phyloP scores from a whole-genome alignment of 2,888 invertebrate species.

The Hypolimnas misippus region DNA sequence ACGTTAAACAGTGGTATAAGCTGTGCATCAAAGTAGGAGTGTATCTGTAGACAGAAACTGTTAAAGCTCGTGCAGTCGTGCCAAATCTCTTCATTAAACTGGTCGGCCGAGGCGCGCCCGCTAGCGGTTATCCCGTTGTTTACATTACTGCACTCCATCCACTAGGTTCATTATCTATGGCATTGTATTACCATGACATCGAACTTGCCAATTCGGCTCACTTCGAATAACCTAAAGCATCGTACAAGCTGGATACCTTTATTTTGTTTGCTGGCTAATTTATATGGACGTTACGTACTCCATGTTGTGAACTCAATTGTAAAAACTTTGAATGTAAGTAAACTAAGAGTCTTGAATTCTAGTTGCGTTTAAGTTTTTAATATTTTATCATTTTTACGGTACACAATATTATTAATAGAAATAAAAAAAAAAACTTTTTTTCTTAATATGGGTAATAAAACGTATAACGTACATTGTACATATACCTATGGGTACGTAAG shows the following conservation, averaged over 20 bases:
- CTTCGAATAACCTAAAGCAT: conserved; percentile 30
- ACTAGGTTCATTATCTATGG: conserved; percentile 43
- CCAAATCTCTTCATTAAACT: conserved; percentile 82
- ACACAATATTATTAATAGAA: too few species aligned
- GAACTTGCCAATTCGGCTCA: conserved; percentile 43
- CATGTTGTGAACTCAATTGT: not conserved
- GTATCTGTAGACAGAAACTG: conserved; percentile 66
- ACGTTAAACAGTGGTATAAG: conserved; percentile 25
- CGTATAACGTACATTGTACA: too few species aligned
- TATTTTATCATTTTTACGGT: too few species aligned
- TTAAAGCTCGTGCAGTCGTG: conserved; percentile 75
- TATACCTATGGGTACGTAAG: too few species aligned
- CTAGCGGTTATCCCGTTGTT: conserved; percentile 67
- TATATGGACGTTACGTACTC: not conserved
- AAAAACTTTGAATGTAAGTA: not conserved
- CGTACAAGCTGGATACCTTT: conserved; percentile 6
- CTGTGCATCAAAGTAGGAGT: conserved; percentile 49
- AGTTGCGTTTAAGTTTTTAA: not conserved
- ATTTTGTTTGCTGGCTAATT: conserved; percentile 10
- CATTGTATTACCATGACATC: conserved; percentile 45
- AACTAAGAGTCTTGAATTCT: not conserved
- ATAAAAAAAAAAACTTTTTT: too few species aligned
- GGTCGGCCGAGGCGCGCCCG: conserved; percentile 59
- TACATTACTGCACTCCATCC: conserved; percentile 52
- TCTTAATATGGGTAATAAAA: too few species aligned